Percentiles rank a stretch among this genome's conserved stretches.
These are phyloP conservation scores for Gryllus bimaculatus DNA, from an alignment of 1,140 invertebrate genomes.

Conservation along the genomic window DNA sequence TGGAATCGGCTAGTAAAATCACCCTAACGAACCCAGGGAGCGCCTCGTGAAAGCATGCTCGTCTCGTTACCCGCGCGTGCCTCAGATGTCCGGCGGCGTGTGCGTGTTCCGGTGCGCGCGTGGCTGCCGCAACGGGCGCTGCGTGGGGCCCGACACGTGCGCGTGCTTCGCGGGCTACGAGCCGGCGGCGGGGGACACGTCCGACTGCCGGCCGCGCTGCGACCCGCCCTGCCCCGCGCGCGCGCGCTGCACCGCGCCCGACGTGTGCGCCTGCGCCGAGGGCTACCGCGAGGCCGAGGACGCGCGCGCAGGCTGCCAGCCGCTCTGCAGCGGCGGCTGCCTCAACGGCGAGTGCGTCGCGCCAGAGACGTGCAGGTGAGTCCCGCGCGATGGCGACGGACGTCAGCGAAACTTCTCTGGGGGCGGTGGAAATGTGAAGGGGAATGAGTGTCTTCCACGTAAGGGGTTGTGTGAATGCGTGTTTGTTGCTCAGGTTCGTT, in stretches of 20 bases:
- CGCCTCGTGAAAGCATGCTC: too few species aligned
- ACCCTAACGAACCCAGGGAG: too few species aligned
- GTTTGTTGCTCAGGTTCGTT: too few species aligned
- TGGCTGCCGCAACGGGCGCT: neutral
- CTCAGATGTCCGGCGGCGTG: neutral
- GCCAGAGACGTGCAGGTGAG: slow-evolving; percentile 34
- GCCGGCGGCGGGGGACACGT: neutral
- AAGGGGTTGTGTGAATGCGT: too few species aligned
- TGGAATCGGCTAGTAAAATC: too few species aligned
- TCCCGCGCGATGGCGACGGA: neutral
- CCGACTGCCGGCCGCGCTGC: slow-evolving; percentile 9
- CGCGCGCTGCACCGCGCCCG: slow-evolving; percentile 35
- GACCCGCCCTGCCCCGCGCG: slow-evolving; percentile 30
- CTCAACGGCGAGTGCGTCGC: slow-evolving; percentile 35
- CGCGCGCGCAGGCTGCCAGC: neutral
- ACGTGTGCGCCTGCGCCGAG: slow-evolving; percentile 22
- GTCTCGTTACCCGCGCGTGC: too few species aligned
- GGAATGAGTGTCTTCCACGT: too few species aligned
- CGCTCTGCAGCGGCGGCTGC: slow-evolving; percentile 28
- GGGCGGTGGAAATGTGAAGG: too few species aligned
- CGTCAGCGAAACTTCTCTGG: too few species aligned
- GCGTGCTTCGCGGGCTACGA: neutral
- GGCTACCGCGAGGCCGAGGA: slow-evolving; percentile 8
- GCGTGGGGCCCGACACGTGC: neutral
- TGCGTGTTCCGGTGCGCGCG: neutral